A percentile compares a stretch with the other conserved stretches of the same genome.
These are phyloP conservation scores for Drosophila parabipectinata DNA, from an alignment of 1,140 invertebrate species.

Conservation along the genomic window DNA sequence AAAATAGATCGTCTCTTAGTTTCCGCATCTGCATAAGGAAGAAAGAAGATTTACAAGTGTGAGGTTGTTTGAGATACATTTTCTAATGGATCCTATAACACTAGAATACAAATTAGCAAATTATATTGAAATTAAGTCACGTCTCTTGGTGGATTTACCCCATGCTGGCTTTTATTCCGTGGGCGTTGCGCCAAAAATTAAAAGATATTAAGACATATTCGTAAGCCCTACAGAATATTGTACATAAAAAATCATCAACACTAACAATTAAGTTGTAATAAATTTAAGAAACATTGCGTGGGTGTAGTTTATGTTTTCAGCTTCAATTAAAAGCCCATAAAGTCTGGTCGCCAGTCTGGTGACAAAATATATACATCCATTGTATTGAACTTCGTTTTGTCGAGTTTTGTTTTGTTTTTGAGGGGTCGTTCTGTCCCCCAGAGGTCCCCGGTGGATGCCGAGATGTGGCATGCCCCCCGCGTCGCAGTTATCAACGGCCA, in stretches of 20 bases:
- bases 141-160: slow-evolving; percentile 9
- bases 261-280: slow-evolving; percentile 78
- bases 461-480: slow-evolving; percentile 36
- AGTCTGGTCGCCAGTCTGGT: slow-evolving; percentile 61
- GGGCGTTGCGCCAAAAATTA: slow-evolving; percentile 40
- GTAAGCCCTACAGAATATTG: slow-evolving; percentile 25
- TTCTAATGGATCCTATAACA: not conserved
- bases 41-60: not conserved
- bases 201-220: slow-evolving; percentile 59
- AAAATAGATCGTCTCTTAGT: slow-evolving; percentile 10
- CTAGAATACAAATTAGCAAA: not conserved
- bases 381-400: slow-evolving; percentile 65
- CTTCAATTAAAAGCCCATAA: slow-evolving; percentile 73
- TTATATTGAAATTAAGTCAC: slow-evolving; percentile 22
- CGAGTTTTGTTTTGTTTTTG: slow-evolving; percentile 38
- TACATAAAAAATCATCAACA: slow-evolving; percentile 31
- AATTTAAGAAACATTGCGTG: slow-evolving; percentile 61
- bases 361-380: slow-evolving; percentile 71
- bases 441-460: slow-evolving; percentile 48
- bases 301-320: slow-evolving; percentile 48
- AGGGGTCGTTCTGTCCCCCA: slow-evolving; percentile 5
- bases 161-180: not conserved
- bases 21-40: slow-evolving; percentile 3
- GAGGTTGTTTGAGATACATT: not conserved
- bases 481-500: slow-evolving; percentile 67